A percentile compares a stretch with the other conserved stretches of the same genome.
Conservation (phyloP, 2,797 vertebrate species). For the Coccyzus lansbergi region DNA sequence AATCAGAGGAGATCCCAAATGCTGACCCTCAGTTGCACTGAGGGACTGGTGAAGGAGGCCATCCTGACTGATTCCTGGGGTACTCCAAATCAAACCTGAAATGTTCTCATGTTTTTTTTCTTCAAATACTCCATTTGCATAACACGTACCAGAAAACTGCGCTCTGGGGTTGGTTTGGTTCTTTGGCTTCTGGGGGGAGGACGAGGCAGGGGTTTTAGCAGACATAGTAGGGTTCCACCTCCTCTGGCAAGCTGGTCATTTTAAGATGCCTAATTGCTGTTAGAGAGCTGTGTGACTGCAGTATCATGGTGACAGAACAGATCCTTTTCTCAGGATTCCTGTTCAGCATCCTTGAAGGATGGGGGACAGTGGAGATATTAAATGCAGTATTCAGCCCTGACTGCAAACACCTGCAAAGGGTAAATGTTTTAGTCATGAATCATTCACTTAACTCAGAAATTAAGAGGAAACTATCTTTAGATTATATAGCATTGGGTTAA, state of each 20-base stretch:
- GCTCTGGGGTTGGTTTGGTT: neutral
- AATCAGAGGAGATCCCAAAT: neutral
- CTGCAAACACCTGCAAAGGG: neutral
- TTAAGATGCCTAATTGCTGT: neutral
- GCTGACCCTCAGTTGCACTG: neutral
- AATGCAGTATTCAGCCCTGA: neutral
- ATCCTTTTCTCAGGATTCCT: neutral
- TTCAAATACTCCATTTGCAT: neutral
- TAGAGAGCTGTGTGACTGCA: neutral
- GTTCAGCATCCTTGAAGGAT: neutral
- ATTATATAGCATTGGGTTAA: neutral
- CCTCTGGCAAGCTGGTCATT: neutral
- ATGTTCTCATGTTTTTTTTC: neutral
- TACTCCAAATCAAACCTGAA: neutral
- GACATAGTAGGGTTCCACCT: neutral
- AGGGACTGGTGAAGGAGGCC: neutral
- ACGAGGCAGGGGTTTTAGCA: neutral
- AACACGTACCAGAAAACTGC: neutral
- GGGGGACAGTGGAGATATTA: neutral
- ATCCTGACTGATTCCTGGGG: neutral
- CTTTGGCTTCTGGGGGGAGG: neutral
- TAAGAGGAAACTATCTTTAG: neutral
- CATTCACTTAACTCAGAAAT: neutral
- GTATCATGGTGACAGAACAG: neutral
- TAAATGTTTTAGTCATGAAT: neutral